These are phyloP conservation scores for Suillia variegata DNA, from an alignment of 2,888 invertebrate genomes.

Conservation along the genomic window DNA sequence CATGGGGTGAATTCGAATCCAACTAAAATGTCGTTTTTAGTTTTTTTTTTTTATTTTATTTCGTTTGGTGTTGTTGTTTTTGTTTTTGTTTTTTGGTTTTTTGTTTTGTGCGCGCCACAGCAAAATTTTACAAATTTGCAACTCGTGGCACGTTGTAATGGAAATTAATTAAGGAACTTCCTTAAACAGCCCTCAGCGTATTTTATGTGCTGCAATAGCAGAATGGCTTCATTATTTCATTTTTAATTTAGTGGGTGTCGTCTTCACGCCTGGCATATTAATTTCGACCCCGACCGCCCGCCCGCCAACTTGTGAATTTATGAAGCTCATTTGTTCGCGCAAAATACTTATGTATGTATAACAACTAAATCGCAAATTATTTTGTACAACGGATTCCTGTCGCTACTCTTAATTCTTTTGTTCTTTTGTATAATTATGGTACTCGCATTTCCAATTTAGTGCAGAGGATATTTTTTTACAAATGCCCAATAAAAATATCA, in stretches of 20 bases:
- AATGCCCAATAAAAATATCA: too few species aligned
- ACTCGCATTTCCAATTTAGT: too few species aligned
- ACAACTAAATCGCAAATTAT: background rate
- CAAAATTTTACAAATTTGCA: slow-evolving; percentile 39
- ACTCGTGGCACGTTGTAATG: slow-evolving; percentile 49
- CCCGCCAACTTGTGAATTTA: slow-evolving; percentile 41
- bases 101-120: too few species aligned
- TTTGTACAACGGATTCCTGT: too few species aligned
- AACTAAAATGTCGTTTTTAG: slow-evolving; percentile 5
- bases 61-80: too few species aligned
- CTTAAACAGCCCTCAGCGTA: slow-evolving; percentile 29
- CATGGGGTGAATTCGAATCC: slow-evolving; percentile 23
- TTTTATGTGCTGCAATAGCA: slow-evolving; percentile 8
- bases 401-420: too few species aligned
- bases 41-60: slow-evolving; percentile 9
- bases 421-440: too few species aligned
- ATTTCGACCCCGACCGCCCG: too few species aligned
- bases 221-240: slow-evolving; percentile 42
- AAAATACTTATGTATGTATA: slow-evolving; percentile 7
- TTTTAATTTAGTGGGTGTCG: slow-evolving; percentile 53
- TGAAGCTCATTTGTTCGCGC: slow-evolving; percentile 35
- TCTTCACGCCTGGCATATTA: slow-evolving; percentile 30
- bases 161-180: slow-evolving; percentile 53
- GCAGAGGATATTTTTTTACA: too few species aligned
- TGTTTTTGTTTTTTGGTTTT: too few species aligned